phyloP scores from a whole-genome alignment of 2,888 invertebrate species.

The Leptinotarsa tumamoca region DNA sequence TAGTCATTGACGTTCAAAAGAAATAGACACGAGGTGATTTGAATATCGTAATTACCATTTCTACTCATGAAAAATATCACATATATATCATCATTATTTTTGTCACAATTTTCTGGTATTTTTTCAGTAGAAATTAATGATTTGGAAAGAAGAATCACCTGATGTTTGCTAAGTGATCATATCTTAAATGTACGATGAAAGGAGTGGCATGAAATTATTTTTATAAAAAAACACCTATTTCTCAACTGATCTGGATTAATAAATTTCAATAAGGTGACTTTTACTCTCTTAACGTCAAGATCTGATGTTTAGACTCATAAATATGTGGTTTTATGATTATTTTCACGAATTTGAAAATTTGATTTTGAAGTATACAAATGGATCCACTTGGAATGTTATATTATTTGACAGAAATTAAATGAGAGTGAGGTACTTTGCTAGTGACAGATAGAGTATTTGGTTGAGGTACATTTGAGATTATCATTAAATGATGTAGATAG shows the following conservation, averaged over 20 bases:
- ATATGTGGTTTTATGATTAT: neutral
- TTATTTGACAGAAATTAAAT: neutral
- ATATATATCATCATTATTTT: neutral
- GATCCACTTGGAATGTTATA: neutral
- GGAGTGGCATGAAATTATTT: neutral
- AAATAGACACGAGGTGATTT: no score
- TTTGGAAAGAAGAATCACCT: neutral
- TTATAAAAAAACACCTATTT: neutral
- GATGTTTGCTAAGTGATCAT: constrained; percentile 1
- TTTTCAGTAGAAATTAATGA: neutral
- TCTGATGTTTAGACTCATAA: neutral
- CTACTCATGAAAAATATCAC: neutral
- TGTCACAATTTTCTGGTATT: neutral
- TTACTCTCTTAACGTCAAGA: neutral
- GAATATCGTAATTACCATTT: neutral
- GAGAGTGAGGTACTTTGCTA: neutral
- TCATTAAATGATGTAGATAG: no score
- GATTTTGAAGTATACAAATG: neutral
- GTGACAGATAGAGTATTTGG: neutral
- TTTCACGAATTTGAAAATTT: neutral
- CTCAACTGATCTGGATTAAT: neutral
- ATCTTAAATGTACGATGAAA: neutral
- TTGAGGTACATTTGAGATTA: neutral
- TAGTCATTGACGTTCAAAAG: no score
- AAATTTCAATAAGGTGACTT: neutral